Conservation (phyloP, 2,797 vertebrate species). For the Delichon dasypus region DNA sequence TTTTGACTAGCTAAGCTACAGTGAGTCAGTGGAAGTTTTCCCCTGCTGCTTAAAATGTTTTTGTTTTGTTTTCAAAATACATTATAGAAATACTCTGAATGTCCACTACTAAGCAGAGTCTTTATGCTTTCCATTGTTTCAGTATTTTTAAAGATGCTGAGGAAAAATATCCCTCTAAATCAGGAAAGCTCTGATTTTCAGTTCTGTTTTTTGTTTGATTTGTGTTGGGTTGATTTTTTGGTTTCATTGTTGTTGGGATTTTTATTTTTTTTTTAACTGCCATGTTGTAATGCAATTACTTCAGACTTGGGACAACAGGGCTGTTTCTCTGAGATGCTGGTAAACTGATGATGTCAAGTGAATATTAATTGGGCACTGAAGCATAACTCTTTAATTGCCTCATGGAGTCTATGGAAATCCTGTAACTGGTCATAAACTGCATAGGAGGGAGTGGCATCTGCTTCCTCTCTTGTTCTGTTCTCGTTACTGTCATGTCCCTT, state of each 20-base stretch:
- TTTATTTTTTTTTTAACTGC: background rate
- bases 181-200: background rate
- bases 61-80: background rate
- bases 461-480: background rate
- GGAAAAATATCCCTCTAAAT: background rate
- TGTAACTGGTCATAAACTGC: slow-evolving; percentile 8
- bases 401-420: background rate
- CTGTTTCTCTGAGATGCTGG: slow-evolving; percentile 34
- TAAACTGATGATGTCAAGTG: slow-evolving; percentile 58
- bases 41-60: background rate
- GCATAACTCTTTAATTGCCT: slow-evolving; percentile 66
- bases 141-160: background rate
- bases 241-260: background rate
- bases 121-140: background rate
- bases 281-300: slow-evolving; percentile 15
- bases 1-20: background rate
- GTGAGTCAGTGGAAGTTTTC: background rate
- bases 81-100: background rate
- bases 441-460: background rate
- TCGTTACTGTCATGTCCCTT: background rate
- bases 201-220: background rate
- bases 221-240: background rate
- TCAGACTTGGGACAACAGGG: slow-evolving; percentile 1
- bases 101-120: background rate
- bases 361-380: slow-evolving; percentile 65